Evolutionary conservation across 23 tunicate genomes (phyloP), one percentile per base, ranked within the genome.

Genomic region (Trididemnum nubilum): DNA sequence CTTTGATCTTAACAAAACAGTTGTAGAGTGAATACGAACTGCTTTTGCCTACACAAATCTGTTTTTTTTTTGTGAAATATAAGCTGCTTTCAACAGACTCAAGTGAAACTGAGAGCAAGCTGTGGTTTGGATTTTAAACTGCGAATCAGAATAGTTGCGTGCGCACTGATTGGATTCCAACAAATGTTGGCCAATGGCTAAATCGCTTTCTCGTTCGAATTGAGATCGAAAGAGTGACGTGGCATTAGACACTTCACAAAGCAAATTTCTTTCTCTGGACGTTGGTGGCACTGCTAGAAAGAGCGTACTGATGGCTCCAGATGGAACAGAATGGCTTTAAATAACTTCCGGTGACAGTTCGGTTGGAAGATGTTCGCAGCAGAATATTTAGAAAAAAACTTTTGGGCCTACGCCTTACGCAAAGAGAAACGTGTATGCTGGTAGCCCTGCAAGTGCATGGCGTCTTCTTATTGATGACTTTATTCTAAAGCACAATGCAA

Each of bases 391-490:
- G 81, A 33, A 21, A 77, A 38, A 77, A 77, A 51, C 39, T 57
- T 77, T 67, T 77, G 81, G 81, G 36, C 75, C 39, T 77, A 77
- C 81, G 36, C 81, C 81, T 52, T 29, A 77, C n/a, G 67, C 66
- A 77, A 12, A 54, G 38, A 57, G 67, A 77, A 77, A 77, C 54
- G 81, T 51, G 81, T 77, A 51, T 52, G 40, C 81, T 57, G 81
- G 81, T 29, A 77, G 81, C 67, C 39, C 81, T 77, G 81, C 81
- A 77, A 77, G 67, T 77, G 67, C 66, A 77, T 77, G 65, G 81
- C 67, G 67, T 77, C 67, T 77, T 52, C 38, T 54, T 77, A 21
- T 51, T 57, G 66, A 77, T 77, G 36, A 32, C 67, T 77, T 54
- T 77, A 77, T 30, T 77, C 66, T 26, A 36, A 77, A 77, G 30